A percentile compares a stretch with the other conserved stretches of the same genome.
These are phyloP conservation scores for Gadus chalcogrammus DNA, from an alignment of 2,113 vertebrate species.

Conservation along the genomic window DNA sequence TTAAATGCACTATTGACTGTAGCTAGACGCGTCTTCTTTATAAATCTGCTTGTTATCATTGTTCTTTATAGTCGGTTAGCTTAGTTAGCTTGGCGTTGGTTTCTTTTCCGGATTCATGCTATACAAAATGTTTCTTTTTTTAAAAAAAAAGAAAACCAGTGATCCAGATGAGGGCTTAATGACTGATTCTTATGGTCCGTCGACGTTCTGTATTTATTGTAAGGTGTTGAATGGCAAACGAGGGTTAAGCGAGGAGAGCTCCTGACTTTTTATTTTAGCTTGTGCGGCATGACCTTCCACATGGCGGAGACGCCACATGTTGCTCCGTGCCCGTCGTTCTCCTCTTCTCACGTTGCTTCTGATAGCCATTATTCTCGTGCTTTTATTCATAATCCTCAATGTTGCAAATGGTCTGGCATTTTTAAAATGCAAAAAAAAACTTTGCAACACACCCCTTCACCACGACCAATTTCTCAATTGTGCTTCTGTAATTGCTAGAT, in stretches of 20 bases:
- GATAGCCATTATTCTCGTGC: constrained; percentile 56
- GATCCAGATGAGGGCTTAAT: constrained; percentile 57
- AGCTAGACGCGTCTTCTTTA: constrained; percentile 64
- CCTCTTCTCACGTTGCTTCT: constrained; percentile 58
- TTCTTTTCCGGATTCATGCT: constrained; percentile 62
- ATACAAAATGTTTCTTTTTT: constrained; percentile 31
- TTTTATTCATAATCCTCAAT: constrained; percentile 55
- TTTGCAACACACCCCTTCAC: constrained; percentile 50
- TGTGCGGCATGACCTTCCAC: constrained; percentile 30
- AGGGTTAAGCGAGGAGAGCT: constrained; percentile 39
- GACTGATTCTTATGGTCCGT: constrained; percentile 48
- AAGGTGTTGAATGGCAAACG: constrained; percentile 57
- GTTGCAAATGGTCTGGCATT: constrained; percentile 36
- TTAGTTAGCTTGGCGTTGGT: constrained; percentile 67
- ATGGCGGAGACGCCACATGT: constrained; percentile 10
- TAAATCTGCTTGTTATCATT: constrained; percentile 69
- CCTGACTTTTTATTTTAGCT: constrained; percentile 52
- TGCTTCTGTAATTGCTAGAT: constrained; percentile 67
- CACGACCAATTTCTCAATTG: constrained; percentile 53
- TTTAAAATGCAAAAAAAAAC: constrained; percentile 36
- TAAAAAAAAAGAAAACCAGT: constrained; percentile 58
- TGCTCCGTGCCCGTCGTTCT: constrained; percentile 62
- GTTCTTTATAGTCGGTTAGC: constrained; percentile 63
- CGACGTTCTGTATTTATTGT: constrained; percentile 58
- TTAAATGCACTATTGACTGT: constrained; percentile 78